A percentile compares a stretch with the other conserved stretches of the same genome.
Evolutionary conservation across 2,797 vertebrate species (phyloP).

Genomic region (Sciurus vulgaris): DNA sequence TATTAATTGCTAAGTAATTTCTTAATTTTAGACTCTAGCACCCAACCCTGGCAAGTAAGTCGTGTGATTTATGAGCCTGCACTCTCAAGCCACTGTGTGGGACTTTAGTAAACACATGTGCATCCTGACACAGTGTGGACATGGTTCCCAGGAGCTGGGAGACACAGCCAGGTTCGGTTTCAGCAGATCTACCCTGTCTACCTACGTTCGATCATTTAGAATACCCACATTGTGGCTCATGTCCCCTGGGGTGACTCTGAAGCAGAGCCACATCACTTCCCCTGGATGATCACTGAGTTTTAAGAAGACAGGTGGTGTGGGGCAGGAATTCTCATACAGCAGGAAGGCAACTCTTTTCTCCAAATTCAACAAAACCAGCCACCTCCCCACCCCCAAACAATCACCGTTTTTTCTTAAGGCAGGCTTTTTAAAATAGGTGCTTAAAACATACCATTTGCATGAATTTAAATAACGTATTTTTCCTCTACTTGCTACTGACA

Average conservation of each 20-base stretch:
- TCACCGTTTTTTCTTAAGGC: background rate
- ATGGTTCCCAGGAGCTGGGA: background rate
- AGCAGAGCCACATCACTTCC: slow-evolving; percentile 22
- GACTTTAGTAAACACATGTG: slow-evolving; percentile 69
- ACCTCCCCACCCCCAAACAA: background rate
- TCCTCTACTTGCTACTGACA: slow-evolving; percentile 62
- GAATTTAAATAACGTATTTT: slow-evolving; percentile 52
- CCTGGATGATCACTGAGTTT: slow-evolving; percentile 48
- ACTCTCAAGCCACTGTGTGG: slow-evolving; percentile 16
- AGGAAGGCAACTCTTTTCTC: slow-evolving; percentile 71
- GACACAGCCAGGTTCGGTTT: slow-evolving; percentile 40
- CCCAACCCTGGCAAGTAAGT: slow-evolving; percentile 62
- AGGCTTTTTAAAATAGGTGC: slow-evolving; percentile 51
- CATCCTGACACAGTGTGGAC: background rate
- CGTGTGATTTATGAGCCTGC: slow-evolving; percentile 63
- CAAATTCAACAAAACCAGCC: slow-evolving; percentile 66
- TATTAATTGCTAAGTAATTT: slow-evolving; percentile 80
- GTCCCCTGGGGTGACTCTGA: slow-evolving; percentile 57
- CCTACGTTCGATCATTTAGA: slow-evolving; percentile 64
- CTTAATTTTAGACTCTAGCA: slow-evolving; percentile 74
- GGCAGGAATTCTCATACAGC: slow-evolving; percentile 68
- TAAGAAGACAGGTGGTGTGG: slow-evolving; percentile 59
- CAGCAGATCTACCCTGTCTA: slow-evolving; percentile 62
- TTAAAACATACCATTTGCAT: slow-evolving; percentile 53
- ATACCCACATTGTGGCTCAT: slow-evolving; percentile 56